phyloP scores from a whole-genome alignment of 2,888 invertebrate species.

The Chrysotoxum bicinctum region DNA sequence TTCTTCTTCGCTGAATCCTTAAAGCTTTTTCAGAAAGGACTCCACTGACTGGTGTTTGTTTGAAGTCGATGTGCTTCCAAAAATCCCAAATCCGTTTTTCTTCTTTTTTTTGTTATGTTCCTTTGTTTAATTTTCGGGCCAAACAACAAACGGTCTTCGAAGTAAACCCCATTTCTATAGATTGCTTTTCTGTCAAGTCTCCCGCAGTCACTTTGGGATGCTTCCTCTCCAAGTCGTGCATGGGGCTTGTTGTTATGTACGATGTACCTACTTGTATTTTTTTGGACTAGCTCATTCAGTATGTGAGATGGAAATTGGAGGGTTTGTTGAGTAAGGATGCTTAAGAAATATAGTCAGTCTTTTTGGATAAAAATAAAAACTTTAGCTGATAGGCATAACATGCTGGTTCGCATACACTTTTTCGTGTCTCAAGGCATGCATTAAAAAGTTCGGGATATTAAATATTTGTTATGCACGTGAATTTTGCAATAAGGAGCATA shows the following conservation, averaged over 20 bases:
- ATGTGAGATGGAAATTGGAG: background rate
- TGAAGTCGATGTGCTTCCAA: constrained; percentile 32
- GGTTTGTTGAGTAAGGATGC: background rate
- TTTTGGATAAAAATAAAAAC: background rate
- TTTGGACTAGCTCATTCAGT: background rate
- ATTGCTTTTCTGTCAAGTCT: constrained; percentile 53
- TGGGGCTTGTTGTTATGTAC: constrained; percentile 10
- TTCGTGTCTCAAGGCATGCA: too few species aligned
- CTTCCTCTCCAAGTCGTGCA: constrained; percentile 30
- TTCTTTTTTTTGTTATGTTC: background rate
- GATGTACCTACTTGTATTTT: background rate
- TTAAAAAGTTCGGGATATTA: too few species aligned
- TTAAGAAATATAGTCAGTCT: background rate
- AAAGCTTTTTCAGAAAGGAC: constrained; percentile 22
- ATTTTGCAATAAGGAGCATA: too few species aligned
- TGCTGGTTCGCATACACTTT: too few species aligned
- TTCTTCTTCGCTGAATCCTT: constrained; percentile 45
- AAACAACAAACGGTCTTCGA: constrained; percentile 63
- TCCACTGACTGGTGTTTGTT: background rate
- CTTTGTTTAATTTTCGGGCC: constrained; percentile 55
- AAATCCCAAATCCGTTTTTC: constrained; percentile 39
- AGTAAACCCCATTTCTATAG: constrained; percentile 37
- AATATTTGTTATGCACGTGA: too few species aligned
- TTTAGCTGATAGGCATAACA: too few species aligned
- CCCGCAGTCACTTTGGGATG: constrained; percentile 41